phyloP scores from a whole-genome alignment of 1,140 invertebrate species.

The Subanguina moxae region DNA sequence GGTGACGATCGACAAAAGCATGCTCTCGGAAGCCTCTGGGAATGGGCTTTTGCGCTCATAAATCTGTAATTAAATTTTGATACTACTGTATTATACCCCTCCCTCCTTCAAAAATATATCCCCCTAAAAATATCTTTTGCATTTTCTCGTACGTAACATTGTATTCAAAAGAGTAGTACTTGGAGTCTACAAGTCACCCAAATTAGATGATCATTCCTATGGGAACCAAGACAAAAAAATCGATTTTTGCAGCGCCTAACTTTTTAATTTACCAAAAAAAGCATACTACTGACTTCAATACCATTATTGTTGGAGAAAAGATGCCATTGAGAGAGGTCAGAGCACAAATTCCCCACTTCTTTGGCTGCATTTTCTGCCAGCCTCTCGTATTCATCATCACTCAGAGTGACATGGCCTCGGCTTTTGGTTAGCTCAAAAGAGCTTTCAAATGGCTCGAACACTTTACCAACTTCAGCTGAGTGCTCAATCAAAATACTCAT shows the following conservation, averaged over 20 bases:
- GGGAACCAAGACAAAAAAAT: no score
- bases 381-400: conserved; percentile 6
- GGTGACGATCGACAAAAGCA: conserved; percentile 10
- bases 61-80: conserved; percentile 6
- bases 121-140: no score
- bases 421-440: neutral
- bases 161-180: no score
- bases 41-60: conserved; percentile 10
- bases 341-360: neutral
- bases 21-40: conserved; percentile 14
- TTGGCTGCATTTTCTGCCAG: neutral
- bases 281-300: conserved; percentile 3
- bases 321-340: conserved; percentile 5
- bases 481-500: neutral
- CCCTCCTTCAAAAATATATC: no score
- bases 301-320: conserved; percentile 2
- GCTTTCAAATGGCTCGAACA: neutral
- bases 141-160: no score
- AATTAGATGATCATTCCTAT: no score
- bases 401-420: conserved; percentile 3
- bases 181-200: no score
- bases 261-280: neutral
- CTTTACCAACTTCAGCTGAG: neutral
- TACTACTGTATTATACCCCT: no score
- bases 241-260: neutral